A percentile compares a stretch with the other conserved stretches of the same genome.
These are phyloP conservation scores for Rhamphomyia laevipes DNA, from an alignment of 2,888 invertebrate species.

Conservation along the genomic window DNA sequence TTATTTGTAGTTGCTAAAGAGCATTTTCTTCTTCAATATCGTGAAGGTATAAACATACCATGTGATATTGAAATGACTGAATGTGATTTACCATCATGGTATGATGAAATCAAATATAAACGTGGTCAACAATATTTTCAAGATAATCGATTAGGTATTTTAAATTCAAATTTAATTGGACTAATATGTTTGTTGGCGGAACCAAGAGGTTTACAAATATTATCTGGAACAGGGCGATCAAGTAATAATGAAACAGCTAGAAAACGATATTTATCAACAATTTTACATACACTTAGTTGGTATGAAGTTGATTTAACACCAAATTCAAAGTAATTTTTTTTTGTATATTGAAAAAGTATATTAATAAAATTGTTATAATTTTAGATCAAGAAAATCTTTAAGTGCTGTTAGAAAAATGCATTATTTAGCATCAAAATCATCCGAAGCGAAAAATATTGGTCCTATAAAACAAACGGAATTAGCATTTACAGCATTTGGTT, in stretches of 20 bases:
- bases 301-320: conserved; percentile 56
- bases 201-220: conserved; percentile 52
- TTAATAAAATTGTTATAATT: not conserved
- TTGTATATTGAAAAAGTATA: not conserved
- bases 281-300: conserved; percentile 62
- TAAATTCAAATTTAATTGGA: conserved; percentile 56
- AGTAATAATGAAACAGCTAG: conserved; percentile 49
- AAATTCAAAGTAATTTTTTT: conserved; percentile 40
- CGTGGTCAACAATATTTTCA: conserved; percentile 57
- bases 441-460: conserved; percentile 38
- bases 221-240: conserved; percentile 54
- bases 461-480: conserved; percentile 63
- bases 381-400: conserved; percentile 51
- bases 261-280: conserved; percentile 59
- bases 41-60: conserved; percentile 1
- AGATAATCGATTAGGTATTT: conserved; percentile 50
- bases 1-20: conserved; percentile 8
- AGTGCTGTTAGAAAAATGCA: conserved; percentile 50
- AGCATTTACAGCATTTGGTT: conserved; percentile 69
- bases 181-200: conserved; percentile 55
- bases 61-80: conserved; percentile 10
- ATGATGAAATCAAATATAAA: conserved; percentile 14
- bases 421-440: conserved; percentile 42
- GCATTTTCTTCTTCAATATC: conserved; percentile 1
- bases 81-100: conserved; percentile 12